phyloP scores from a whole-genome alignment of 53 echinoderm and acorn worm species.

The Echinarachnius parma region DNA sequence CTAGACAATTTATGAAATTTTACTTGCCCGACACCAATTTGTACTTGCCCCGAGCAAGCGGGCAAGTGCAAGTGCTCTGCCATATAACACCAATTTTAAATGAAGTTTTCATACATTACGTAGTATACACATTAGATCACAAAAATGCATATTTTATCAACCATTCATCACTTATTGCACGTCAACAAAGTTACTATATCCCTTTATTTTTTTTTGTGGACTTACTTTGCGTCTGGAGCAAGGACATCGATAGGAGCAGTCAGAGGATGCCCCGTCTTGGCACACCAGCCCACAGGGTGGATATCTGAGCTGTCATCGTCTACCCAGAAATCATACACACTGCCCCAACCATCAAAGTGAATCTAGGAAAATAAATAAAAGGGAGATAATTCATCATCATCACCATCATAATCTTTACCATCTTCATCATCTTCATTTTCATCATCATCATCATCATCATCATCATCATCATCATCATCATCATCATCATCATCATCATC shows the following conservation, averaged over 20 bases:
- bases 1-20: too few relatives aligned
- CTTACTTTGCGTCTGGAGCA: too few relatives aligned
- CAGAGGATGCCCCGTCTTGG: conserved; percentile 77
- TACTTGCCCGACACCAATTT: too few relatives aligned
- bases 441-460: not conserved
- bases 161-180: too few relatives aligned
- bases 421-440: not conserved
- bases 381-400: not conserved
- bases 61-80: too few relatives aligned
- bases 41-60: too few relatives aligned
- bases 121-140: too few relatives aligned
- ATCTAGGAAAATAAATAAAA: conserved; percentile 38
- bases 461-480: not conserved
- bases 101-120: too few relatives aligned
- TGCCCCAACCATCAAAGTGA: conserved; percentile 98
- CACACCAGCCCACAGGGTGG: conserved; percentile 93
- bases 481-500: not conserved
- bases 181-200: too few relatives aligned
- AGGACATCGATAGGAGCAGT: conserved; percentile 70
- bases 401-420: not conserved
- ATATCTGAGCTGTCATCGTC: conserved; percentile 82
- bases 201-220: too few relatives aligned
- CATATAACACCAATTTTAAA: too few relatives aligned
- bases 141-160: too few relatives aligned
- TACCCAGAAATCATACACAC: conserved; percentile 82